Percentiles rank a stretch among this genome's conserved stretches.
Conservation (phyloP, 1,140 invertebrate genomes). For the Penaeus chinensis region DNA sequence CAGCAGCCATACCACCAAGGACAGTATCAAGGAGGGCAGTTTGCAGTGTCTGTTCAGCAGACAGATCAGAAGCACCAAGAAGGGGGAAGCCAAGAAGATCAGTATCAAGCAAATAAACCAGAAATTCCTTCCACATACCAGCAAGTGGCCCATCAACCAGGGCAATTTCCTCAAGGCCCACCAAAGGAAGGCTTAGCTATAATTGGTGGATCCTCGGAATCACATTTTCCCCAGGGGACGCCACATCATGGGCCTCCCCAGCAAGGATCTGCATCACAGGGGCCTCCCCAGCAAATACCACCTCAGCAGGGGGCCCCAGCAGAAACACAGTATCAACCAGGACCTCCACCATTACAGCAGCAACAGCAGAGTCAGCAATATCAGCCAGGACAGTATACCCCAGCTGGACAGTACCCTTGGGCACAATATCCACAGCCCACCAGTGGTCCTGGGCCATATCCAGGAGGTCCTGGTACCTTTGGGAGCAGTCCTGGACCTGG, state of each 20-base stretch:
- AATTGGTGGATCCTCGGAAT: too few species aligned
- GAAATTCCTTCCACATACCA: constrained; percentile 20
- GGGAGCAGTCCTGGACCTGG: constrained; percentile 33
- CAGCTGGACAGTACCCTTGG: constrained; percentile 52
- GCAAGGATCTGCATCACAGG: too few species aligned
- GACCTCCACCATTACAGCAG: constrained; percentile 44
- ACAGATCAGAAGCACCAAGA: constrained; percentile 33
- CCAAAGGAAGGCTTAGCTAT: too few species aligned
- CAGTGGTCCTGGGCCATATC: constrained; percentile 35
- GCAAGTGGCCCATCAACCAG: constrained; percentile 27
- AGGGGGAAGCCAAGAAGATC: constrained; percentile 29
- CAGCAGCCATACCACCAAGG: constrained; percentile 44
- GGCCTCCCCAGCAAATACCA: constrained; percentile 29
- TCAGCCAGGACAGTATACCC: constrained; percentile 32
- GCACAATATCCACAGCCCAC: constrained; percentile 52
- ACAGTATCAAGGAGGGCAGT: constrained; percentile 38
- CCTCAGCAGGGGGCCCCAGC: constrained; percentile 16
- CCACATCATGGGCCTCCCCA: too few species aligned
- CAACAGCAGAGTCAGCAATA: constrained; percentile 48
- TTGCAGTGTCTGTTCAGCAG: constrained; percentile 1
- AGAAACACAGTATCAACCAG: constrained; percentile 42
- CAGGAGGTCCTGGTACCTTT: constrained; percentile 30
- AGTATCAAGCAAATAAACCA: constrained; percentile 16
- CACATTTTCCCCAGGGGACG: too few species aligned
- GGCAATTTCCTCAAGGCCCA: too few species aligned